Evolutionary conservation across 2,113 vertebrate genomes (phyloP), one percentile per base, ranked within the genome.

Genomic region (Stigmatopora nigra): DNA sequence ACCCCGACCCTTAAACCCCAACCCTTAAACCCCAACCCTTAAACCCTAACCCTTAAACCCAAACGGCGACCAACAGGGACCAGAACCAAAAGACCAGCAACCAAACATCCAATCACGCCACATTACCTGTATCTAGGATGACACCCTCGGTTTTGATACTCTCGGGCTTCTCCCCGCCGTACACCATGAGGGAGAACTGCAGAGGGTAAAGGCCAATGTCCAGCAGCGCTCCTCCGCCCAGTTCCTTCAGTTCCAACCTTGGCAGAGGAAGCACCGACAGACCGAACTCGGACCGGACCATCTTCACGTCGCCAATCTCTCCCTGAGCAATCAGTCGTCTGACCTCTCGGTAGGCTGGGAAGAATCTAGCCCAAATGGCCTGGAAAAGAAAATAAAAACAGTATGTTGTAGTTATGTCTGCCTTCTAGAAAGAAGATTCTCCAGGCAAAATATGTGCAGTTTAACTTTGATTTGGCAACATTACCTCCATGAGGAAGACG

Each of bases 101-200:
- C n/a, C n/a, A n/a, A n/a, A n/a, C n/a, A n/a, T n/a, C n/a, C n/a
- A n/a, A n/a, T n/a, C n/a, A n/a, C n/a, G n/a, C 25, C 25, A 31
- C 25, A 12, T 46, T 14, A 15, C 58, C 78, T 41, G 87, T 86
- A 15, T 87, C 78, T 4, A 73, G 16, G 31, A 85, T 84, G 66
- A 88, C 76, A 2, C 84, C 87, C 1, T 67, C 84, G 10, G 89
- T 87, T 7, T 87, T 76, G 13, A 91, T 58, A 62, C 73, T 71
- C 76, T 89, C 85, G 0, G 92, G 91, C 76, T 79, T 87, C 76
- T 92, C 92, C 62, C 89, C 82, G 3, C 84, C 78, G 62, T 87
- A 94, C 47, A 92, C 89, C 94, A 94, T 94, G 77, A 85, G 87
- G 35, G 81, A 87, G 67, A 90, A 87, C 73, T 87, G 89, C 75